phyloP scores from a whole-genome alignment of 2,888 invertebrate genomes.

The Papilio elwesi region DNA sequence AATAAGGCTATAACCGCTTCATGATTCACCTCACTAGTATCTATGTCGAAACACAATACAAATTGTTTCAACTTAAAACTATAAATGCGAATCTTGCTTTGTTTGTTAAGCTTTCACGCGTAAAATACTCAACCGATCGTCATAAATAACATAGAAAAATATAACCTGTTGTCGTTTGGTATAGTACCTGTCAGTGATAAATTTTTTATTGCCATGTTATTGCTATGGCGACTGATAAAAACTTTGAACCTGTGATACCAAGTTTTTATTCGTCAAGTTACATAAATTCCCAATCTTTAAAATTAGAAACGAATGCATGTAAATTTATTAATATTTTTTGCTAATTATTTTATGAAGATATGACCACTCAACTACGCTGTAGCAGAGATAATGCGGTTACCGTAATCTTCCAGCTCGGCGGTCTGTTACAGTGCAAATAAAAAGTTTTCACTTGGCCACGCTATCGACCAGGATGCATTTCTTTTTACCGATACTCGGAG shows the following conservation, averaged over 20 bases:
- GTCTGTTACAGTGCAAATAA: constrained; percentile 16
- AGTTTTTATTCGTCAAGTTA: too few species aligned
- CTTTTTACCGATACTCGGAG: constrained; percentile 34
- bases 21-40: not conserved
- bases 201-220: too few species aligned
- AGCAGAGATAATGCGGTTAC: not conserved
- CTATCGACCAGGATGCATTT: constrained; percentile 36
- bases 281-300: too few species aligned
- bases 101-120: too few species aligned
- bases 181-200: too few species aligned
- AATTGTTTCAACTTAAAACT: not conserved
- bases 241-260: too few species aligned
- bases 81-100: not conserved
- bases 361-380: not conserved
- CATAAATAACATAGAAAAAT: not conserved
- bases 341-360: too few species aligned
- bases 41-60: not conserved
- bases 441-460: constrained; percentile 10
- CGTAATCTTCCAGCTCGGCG: constrained; percentile 4
- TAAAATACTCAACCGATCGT: too few species aligned
- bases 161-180: not conserved
- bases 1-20: not conserved
- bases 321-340: too few species aligned
- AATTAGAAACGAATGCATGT: too few species aligned
- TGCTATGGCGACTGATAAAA: too few species aligned